Evolutionary conservation across 1,140 invertebrate genomes (phyloP).

Genomic region (Calosoma granatense): DNA sequence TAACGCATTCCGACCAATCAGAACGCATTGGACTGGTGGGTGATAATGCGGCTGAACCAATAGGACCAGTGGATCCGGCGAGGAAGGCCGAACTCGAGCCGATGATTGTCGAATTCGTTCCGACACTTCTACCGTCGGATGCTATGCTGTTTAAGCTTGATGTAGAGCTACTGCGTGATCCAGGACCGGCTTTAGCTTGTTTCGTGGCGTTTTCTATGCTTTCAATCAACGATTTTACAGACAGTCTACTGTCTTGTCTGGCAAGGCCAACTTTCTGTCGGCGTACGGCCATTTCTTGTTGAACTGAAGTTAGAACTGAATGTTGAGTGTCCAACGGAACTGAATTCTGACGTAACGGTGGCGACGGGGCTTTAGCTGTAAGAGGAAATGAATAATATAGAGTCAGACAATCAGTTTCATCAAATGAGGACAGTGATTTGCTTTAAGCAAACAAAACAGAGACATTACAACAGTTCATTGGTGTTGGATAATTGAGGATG

Average conservation of each 20-base stretch:
- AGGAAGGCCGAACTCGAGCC: background rate
- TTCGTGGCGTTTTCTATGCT: conserved; percentile 84
- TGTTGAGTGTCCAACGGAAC: conserved; percentile 39
- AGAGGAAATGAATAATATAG: background rate
- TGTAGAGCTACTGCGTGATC: conserved; percentile 43
- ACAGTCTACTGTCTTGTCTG: conserved; percentile 67
- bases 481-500: no score
- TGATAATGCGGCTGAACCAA: background rate
- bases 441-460: no score
- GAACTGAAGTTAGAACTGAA: conserved; percentile 41
- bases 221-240: conserved; percentile 81
- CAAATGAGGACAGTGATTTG: no score
- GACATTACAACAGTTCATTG: no score
- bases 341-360: conserved; percentile 9
- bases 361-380: conserved; percentile 9
- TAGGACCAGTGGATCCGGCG: background rate
- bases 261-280: conserved; percentile 46
- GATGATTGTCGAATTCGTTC: background rate
- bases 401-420: no score
- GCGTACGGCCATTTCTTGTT: conserved; percentile 46
- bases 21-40: background rate
- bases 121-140: conserved; percentile 28
- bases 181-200: conserved; percentile 44
- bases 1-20: background rate
- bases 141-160: conserved; percentile 45